These are phyloP conservation scores for Hydrocynus forskahlii DNA, from an alignment of 2,797 vertebrate genomes.

Conservation along the genomic window DNA sequence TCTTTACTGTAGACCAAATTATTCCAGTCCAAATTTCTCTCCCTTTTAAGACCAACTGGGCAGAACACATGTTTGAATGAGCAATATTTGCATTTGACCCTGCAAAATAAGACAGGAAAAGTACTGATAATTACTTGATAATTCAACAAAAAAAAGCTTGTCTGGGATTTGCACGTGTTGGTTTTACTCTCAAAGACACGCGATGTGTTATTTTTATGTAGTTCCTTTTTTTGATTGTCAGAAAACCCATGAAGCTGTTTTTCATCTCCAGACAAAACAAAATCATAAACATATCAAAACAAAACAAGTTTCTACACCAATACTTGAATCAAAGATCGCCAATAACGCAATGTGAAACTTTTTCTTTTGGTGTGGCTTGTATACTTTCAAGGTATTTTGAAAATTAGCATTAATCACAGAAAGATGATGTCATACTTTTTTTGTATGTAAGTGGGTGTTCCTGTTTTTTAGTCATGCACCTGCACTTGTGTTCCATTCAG, in stretches of 20 bases:
- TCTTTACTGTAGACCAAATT: conserved; percentile 13
- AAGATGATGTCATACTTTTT: conserved; percentile 60
- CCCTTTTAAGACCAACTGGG: conserved; percentile 63
- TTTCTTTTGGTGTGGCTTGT: conserved; percentile 70
- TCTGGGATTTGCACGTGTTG: conserved; percentile 87
- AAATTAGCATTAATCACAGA: conserved; percentile 68
- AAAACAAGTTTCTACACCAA: conserved; percentile 85
- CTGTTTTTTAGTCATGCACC: conserved; percentile 55
- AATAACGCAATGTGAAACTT: conserved; percentile 95
- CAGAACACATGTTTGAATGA: conserved; percentile 73
- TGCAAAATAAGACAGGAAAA: conserved; percentile 70
- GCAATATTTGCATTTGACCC: conserved; percentile 76
- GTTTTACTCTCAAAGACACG: conserved; percentile 64
- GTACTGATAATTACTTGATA: conserved; percentile 70
- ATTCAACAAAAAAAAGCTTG: conserved; percentile 38
- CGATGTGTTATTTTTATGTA: conserved; percentile 58
- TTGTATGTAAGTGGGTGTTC: conserved; percentile 58
- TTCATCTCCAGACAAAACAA: conserved; percentile 71
- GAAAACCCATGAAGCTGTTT: conserved; percentile 56
- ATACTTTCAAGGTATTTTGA: conserved; percentile 82
- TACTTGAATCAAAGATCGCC: conserved; percentile 96
- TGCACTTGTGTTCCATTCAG: conserved; percentile 71
- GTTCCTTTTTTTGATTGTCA: conserved; percentile 61
- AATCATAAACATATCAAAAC: conserved; percentile 82
- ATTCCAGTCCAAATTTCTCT: conserved; percentile 63